Evolutionary conservation across 2,797 vertebrate species (phyloP).

Genomic region (Enteromius afrohamiltoni): DNA sequence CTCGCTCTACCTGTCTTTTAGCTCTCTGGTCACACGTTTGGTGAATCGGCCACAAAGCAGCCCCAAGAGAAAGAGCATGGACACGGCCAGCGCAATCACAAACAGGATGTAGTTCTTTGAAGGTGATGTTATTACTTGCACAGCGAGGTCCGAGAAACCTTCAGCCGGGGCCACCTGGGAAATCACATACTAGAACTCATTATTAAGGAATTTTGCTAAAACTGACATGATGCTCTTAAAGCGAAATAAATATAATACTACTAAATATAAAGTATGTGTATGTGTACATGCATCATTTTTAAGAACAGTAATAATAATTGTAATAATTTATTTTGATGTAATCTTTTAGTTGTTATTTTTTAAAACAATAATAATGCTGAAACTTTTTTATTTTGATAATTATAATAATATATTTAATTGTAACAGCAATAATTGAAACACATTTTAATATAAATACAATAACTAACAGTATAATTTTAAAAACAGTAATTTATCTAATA

Average conservation of each 20-base stretch:
- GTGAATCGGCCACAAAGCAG: conserved; percentile 95
- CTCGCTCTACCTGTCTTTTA: conserved; percentile 96
- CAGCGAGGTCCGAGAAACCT: conserved; percentile 93
- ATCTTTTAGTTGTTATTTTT: not conserved
- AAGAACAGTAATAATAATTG: not conserved
- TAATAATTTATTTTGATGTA: not conserved
- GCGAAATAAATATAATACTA: conserved; percentile 51
- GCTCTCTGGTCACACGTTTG: conserved; percentile 93
- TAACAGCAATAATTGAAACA: not conserved
- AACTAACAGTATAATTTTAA: not conserved
- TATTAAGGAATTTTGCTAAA: conserved; percentile 30
- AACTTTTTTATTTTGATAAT: not conserved
- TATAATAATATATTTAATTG: not conserved
- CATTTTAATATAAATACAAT: not conserved
- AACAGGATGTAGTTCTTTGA: conserved; percentile 97
- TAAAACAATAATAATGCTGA: not conserved
- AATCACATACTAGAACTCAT: not conserved
- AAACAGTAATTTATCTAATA: not conserved
- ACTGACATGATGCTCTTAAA: not conserved
- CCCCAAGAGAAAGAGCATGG: conserved; percentile 90
- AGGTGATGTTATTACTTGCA: conserved; percentile 94
- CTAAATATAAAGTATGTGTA: not conserved
- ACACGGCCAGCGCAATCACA: conserved; percentile 85
- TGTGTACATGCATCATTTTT: not conserved
- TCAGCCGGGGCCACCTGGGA: conserved; percentile 93